These are phyloP conservation scores for Penelope pileata DNA, from an alignment of 2,113 vertebrate genomes.

Conservation along the genomic window DNA sequence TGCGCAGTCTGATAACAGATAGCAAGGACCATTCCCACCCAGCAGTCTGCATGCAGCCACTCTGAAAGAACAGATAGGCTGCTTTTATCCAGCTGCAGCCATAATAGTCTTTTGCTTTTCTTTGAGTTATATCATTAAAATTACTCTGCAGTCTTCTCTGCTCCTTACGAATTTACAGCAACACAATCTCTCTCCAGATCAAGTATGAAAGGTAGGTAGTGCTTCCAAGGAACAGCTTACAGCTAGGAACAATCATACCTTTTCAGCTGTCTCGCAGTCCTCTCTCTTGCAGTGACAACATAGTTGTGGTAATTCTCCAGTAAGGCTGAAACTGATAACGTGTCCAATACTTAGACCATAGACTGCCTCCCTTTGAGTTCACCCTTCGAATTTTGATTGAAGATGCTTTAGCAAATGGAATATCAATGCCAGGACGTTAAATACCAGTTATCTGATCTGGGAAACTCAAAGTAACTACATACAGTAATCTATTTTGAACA, in stretches of 20 bases:
- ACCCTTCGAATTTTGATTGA: background rate
- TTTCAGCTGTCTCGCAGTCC: rapidly evolving
- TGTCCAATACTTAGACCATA: background rate
- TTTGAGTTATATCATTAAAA: background rate
- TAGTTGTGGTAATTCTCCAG: rapidly evolving
- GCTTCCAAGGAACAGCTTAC: background rate
- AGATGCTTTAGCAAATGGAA: background rate
- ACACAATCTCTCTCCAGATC: rapidly evolving
- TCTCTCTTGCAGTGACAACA: background rate
- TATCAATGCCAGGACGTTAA: background rate
- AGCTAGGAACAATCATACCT: background rate
- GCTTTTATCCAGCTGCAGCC: background rate
- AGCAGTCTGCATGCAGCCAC: background rate
- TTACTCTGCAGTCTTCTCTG: background rate
- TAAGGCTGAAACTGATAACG: background rate
- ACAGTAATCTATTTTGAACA: background rate
- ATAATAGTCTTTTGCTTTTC: background rate
- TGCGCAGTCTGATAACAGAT: background rate
- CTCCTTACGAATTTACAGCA: background rate
- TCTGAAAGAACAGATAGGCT: background rate
- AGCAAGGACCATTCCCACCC: background rate
- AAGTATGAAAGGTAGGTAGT: background rate
- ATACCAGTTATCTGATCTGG: background rate
- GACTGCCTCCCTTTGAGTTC: rapidly evolving
- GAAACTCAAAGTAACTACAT: background rate